These are phyloP conservation scores for Premnoplex brunnescens DNA, from an alignment of 2,797 vertebrate species.

Conservation along the genomic window DNA sequence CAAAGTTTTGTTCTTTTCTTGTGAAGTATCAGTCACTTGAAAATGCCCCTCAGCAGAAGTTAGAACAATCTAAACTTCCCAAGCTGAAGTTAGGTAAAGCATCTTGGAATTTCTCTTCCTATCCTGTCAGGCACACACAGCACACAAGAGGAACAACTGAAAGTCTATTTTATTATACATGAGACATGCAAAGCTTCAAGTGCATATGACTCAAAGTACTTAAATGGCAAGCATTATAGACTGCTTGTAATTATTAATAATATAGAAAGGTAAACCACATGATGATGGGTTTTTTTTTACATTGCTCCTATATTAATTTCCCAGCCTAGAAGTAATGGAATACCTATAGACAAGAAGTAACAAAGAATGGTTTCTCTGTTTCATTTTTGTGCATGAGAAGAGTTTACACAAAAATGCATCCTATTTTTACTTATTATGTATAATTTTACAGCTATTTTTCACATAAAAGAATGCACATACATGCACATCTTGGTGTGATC, in stretches of 20 bases:
- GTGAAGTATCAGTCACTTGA: neutral
- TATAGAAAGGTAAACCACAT: neutral
- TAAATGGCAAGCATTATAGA: neutral
- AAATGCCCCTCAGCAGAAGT: neutral
- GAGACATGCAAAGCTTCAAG: neutral
- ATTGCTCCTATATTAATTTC: neutral
- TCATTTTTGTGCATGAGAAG: neutral
- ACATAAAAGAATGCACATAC: neutral
- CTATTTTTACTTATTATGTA: conserved; percentile 14
- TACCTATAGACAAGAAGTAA: neutral
- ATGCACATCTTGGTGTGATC: neutral
- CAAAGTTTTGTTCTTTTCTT: neutral
- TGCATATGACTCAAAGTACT: neutral
- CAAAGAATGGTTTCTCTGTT: neutral
- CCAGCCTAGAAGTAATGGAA: neutral
- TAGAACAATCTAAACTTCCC: neutral
- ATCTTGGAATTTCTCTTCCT: neutral
- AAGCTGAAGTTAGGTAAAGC: neutral
- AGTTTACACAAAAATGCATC: conserved; percentile 8
- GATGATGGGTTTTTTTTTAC: neutral
- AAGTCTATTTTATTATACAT: neutral
- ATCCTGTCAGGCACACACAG: neutral
- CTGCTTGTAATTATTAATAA: neutral
- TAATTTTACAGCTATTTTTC: conserved; percentile 30
- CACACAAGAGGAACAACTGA: neutral